Percentiles rank a stretch among this genome's conserved stretches.
phyloP scores from a whole-genome alignment of 2,888 invertebrate species.

The Cheilosia pagana region DNA sequence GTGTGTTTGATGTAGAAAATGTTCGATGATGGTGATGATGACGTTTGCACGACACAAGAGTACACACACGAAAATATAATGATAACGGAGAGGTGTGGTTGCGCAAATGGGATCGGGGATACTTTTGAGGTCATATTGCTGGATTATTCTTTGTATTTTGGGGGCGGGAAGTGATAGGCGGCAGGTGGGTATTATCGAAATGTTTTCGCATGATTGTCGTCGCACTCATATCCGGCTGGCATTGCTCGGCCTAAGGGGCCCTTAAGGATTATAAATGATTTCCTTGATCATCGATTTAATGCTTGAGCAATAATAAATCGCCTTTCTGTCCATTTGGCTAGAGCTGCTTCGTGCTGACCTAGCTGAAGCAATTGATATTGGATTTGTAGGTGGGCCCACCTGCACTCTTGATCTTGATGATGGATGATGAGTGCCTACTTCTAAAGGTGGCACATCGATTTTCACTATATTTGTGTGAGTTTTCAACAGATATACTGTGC shows the following conservation, averaged over 20 bases:
- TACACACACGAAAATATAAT: slow-evolving; percentile 42
- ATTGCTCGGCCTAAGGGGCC: slow-evolving; percentile 13
- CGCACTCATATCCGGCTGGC: slow-evolving; percentile 26
- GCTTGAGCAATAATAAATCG: slow-evolving; percentile 69
- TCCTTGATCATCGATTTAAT: slow-evolving; percentile 71
- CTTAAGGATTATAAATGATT: slow-evolving; percentile 72
- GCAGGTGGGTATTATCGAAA: slow-evolving; percentile 49
- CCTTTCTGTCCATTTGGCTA: slow-evolving; percentile 65
- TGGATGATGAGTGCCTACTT: slow-evolving; percentile 21
- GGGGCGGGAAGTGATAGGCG: background rate
- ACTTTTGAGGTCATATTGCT: slow-evolving; percentile 54
- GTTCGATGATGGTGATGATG: slow-evolving; percentile 70
- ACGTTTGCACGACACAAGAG: slow-evolving; percentile 54
- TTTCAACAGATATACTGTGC: too few relatives aligned
- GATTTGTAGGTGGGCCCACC: slow-evolving; percentile 19
- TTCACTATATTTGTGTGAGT: background rate
- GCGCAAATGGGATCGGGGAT: slow-evolving; percentile 39
- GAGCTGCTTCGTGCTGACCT: slow-evolving; percentile 47
- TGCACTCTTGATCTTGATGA: slow-evolving; percentile 8
- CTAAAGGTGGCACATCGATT: background rate
- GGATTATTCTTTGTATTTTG: slow-evolving; percentile 50
- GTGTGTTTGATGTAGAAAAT: slow-evolving; percentile 52
- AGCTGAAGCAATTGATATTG: slow-evolving; percentile 39
- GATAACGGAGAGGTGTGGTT: slow-evolving; percentile 61
- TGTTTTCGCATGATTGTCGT: slow-evolving; percentile 61